Evolutionary conservation across 2,888 invertebrate genomes (phyloP).

Genomic region (Yponomeuta plumbellus): DNA sequence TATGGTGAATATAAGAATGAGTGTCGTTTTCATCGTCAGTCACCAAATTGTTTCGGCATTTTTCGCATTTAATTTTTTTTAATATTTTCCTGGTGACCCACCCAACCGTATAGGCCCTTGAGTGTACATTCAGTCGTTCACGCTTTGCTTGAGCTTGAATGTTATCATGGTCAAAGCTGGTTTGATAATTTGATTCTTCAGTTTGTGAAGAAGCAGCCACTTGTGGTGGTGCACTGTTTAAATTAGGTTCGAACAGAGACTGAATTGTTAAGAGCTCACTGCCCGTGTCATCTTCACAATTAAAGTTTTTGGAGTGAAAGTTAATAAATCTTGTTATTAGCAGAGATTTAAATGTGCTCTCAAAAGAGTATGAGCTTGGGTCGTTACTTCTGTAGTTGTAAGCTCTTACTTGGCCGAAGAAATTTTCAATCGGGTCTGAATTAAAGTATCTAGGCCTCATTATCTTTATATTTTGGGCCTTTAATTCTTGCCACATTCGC

Average conservation of each 20-base stretch:
- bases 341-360: too few relatives aligned
- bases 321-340: too few relatives aligned
- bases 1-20: too few relatives aligned
- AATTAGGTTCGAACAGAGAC: background rate
- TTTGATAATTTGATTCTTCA: too few relatives aligned
- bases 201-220: conserved; percentile 1
- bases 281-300: too few relatives aligned
- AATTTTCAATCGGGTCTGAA: conserved; percentile 21
- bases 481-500: conserved; percentile 5
- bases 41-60: conserved; percentile 19
- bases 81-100: conserved; percentile 13
- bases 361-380: conserved; percentile 27
- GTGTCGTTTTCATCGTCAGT: too few relatives aligned
- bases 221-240: background rate
- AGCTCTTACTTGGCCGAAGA: conserved; percentile 30
- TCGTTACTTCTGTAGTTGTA: conserved; percentile 31
- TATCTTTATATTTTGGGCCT: conserved; percentile 1
- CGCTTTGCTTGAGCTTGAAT: too few relatives aligned
- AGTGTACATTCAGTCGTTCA: too few relatives aligned
- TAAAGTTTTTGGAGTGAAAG: too few relatives aligned
- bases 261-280: too few relatives aligned
- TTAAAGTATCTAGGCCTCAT: conserved; percentile 15
- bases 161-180: too few relatives aligned
- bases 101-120: conserved; percentile 15
- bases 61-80: conserved; percentile 19